Evolutionary conservation across 2,888 invertebrate species (phyloP).

Genomic region (Pocota personata): DNA sequence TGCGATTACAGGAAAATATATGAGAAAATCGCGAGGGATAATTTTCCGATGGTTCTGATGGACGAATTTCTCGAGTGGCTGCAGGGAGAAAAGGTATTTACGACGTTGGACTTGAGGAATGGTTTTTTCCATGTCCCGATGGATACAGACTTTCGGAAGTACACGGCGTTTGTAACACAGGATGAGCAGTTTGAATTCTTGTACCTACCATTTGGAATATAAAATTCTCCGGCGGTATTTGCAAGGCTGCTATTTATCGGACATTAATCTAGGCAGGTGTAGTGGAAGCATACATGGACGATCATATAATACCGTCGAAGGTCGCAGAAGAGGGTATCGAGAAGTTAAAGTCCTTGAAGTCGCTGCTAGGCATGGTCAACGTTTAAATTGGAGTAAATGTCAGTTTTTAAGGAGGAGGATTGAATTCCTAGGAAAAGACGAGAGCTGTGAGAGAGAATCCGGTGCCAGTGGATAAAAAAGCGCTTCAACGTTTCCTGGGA

Average conservation of each 20-base stretch:
- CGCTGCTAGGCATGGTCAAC: neutral
- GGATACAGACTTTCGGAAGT: neutral
- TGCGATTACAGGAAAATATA: neutral
- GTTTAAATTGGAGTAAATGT: neutral
- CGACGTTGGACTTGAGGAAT: neutral
- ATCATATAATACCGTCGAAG: constrained; percentile 61
- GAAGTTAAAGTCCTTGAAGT: constrained; percentile 3
- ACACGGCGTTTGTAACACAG: neutral
- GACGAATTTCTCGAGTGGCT: neutral
- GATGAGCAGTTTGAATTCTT: neutral
- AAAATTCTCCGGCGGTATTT: neutral
- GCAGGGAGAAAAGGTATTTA: neutral
- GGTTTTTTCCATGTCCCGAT: neutral
- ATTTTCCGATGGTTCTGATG: neutral
- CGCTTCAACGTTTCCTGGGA: too few species aligned
- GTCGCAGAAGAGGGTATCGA: constrained; percentile 40
- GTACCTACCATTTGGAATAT: neutral
- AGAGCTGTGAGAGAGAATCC: too few species aligned
- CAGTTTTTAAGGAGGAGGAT: too few species aligned
- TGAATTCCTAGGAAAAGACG: too few species aligned
- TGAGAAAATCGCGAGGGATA: neutral
- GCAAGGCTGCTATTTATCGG: neutral
- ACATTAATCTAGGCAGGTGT: neutral
- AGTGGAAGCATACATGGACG: constrained; percentile 60
- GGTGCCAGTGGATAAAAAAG: too few species aligned